Conservation (phyloP, 2,888 invertebrate genomes). For the Dryococelus australis region DNA sequence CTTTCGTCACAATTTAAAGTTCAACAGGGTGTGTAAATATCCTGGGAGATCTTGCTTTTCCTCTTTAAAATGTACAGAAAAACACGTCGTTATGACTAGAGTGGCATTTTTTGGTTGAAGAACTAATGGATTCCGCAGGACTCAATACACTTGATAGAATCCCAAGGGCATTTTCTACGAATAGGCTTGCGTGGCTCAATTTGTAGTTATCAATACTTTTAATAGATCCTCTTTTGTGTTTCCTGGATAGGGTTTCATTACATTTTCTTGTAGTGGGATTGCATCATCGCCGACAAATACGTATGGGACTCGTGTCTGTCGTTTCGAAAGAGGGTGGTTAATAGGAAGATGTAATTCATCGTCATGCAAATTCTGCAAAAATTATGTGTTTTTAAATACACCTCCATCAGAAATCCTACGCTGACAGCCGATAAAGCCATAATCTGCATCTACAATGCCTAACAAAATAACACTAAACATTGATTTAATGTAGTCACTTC, state of each 20-base stretch:
- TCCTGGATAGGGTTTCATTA: neutral
- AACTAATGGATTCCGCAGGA: neutral
- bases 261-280: neutral
- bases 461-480: conserved; percentile 49
- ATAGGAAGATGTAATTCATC: neutral
- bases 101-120: neutral
- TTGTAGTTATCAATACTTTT: neutral
- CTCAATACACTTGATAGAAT: neutral
- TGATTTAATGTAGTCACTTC: conserved; percentile 48
- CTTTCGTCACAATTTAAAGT: too few relatives aligned
- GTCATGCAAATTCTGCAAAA: neutral
- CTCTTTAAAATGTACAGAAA: too few relatives aligned
- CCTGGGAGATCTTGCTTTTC: too few relatives aligned
- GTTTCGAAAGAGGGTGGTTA: neutral
- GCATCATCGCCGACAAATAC: conserved; percentile 19
- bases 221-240: neutral
- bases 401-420: conserved; percentile 50
- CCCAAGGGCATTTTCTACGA: neutral
- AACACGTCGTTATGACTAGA: too few relatives aligned
- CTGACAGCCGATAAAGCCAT: conserved; percentile 52
- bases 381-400: conserved; percentile 40
- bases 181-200: neutral
- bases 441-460: conserved; percentile 50
- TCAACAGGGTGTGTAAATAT: too few relatives aligned
- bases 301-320: neutral